These are phyloP conservation scores for Chiloscyllium plagiosum DNA, from an alignment of 2,113 vertebrate species.

Conservation along the genomic window DNA sequence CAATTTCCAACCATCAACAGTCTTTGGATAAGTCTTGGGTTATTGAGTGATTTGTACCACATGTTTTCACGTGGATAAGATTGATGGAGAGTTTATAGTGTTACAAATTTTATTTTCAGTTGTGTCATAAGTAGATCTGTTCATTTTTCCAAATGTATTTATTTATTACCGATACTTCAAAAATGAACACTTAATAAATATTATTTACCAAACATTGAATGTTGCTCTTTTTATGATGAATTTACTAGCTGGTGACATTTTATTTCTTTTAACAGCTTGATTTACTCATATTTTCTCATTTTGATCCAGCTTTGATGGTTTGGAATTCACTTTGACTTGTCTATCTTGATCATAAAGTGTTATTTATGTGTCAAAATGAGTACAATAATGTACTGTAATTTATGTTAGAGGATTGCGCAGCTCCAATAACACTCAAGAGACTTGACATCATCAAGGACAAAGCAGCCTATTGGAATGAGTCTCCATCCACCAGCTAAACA, in stretches of 20 bases:
- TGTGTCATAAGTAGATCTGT: neutral
- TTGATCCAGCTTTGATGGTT: neutral
- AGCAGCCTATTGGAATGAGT: too few relatives aligned
- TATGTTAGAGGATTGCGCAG: neutral
- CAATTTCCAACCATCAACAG: neutral
- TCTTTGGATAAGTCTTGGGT: neutral
- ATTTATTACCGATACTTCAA: neutral
- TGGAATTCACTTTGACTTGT: neutral
- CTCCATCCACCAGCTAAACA: too few relatives aligned
- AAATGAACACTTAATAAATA: neutral
- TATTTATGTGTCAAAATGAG: neutral
- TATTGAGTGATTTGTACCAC: neutral
- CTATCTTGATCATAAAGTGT: neutral
- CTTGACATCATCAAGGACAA: too few relatives aligned
- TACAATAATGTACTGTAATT: neutral
- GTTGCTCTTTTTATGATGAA: neutral
- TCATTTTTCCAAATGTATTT: neutral
- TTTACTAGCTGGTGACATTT: neutral
- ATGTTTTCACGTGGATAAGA: neutral
- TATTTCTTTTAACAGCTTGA: neutral
- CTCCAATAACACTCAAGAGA: too few relatives aligned
- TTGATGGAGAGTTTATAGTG: neutral
- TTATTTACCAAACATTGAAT: neutral
- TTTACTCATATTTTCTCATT: neutral
- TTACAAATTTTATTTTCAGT: neutral